Evolutionary conservation across 1,140 invertebrate genomes (phyloP).

Genomic region (Orius laevigatus): DNA sequence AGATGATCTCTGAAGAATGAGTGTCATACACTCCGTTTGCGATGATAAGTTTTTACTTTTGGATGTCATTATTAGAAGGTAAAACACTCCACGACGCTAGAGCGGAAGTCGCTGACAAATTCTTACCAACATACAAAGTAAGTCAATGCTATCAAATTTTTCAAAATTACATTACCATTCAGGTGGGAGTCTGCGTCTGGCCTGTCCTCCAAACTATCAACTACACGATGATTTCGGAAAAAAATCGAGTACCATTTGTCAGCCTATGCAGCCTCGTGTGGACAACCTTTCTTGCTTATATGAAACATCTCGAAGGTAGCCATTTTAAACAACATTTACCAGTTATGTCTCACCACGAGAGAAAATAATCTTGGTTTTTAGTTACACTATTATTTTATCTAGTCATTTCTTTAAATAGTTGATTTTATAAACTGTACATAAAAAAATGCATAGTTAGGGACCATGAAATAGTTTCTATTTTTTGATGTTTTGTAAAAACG

Average conservation of each 20-base stretch:
- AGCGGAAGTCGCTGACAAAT: slow-evolving; percentile 55
- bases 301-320: slow-evolving; percentile 49
- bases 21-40: slow-evolving; percentile 63
- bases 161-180: too few species aligned
- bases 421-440: too few species aligned
- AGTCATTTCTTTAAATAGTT: too few species aligned
- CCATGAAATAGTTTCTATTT: too few species aligned
- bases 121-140: slow-evolving; percentile 67
- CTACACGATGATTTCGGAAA: slow-evolving; percentile 56
- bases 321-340: slow-evolving; percentile 10
- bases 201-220: slow-evolving; percentile 67
- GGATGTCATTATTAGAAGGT: slow-evolving; percentile 59
- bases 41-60: slow-evolving; percentile 63
- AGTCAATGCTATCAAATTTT: too few species aligned
- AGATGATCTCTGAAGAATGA: too few species aligned
- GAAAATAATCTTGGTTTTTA: background rate
- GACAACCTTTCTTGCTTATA: slow-evolving; percentile 71
- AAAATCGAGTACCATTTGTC: slow-evolving; percentile 67
- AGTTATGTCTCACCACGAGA: slow-evolving; percentile 2
- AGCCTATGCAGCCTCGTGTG: slow-evolving; percentile 67
- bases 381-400: too few species aligned
- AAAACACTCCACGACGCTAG: slow-evolving; percentile 46
- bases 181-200: slow-evolving; percentile 67
- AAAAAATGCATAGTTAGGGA: too few species aligned
- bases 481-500: too few species aligned